phyloP scores from a whole-genome alignment of 2,888 invertebrate genomes.

The Tipula vernalis region DNA sequence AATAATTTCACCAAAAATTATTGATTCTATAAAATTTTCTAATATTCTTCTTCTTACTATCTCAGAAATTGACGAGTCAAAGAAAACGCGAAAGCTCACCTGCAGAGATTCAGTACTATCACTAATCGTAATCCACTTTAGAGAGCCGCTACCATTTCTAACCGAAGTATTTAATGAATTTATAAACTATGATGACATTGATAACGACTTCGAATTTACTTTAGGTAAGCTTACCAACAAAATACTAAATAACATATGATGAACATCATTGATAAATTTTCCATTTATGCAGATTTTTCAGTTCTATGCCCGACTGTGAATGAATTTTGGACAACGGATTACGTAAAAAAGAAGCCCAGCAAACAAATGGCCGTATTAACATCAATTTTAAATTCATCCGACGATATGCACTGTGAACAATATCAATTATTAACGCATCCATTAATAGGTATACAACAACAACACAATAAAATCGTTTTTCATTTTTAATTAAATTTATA shows the following conservation, averaged over 20 bases:
- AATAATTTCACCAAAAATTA: no score
- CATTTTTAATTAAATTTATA: slow-evolving; percentile 17
- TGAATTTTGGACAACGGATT: slow-evolving; percentile 17
- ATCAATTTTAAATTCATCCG: slow-evolving; percentile 31
- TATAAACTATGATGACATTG: slow-evolving; percentile 18
- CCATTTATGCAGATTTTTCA: slow-evolving; percentile 30
- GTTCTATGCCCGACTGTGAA: slow-evolving; percentile 27
- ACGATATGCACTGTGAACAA: slow-evolving; percentile 21
- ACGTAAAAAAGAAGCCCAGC: slow-evolving; percentile 7
- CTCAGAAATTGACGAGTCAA: slow-evolving; percentile 17
- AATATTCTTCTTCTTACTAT: not conserved
- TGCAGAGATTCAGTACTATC: slow-evolving; percentile 17
- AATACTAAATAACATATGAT: not conserved
- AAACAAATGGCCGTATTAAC: slow-evolving; percentile 36
- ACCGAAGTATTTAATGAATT: slow-evolving; percentile 17
- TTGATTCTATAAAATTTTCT: no score
- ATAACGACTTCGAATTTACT: slow-evolving; percentile 18
- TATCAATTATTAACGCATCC: slow-evolving; percentile 37
- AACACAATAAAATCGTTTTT: slow-evolving; percentile 14
- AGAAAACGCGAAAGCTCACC: not conserved
- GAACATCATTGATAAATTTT: slow-evolving; percentile 26
- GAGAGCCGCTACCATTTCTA: slow-evolving; percentile 18
- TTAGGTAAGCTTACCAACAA: slow-evolving; percentile 15
- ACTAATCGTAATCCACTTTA: slow-evolving; percentile 18
- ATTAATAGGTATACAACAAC: slow-evolving; percentile 27